phyloP scores from a whole-genome alignment of 2,888 invertebrate species.

The Mesoligia furuncula region DNA sequence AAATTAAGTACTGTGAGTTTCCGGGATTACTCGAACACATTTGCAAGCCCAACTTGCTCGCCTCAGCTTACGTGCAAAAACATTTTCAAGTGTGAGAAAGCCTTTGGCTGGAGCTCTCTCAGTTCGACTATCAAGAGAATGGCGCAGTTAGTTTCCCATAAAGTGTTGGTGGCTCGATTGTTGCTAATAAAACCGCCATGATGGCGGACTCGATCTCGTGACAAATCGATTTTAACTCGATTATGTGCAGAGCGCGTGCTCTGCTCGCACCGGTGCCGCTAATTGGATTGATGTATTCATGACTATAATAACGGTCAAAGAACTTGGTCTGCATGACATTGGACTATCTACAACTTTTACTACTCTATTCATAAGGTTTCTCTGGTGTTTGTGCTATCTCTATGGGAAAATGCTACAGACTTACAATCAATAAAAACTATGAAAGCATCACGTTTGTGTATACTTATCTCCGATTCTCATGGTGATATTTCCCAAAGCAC shows the following conservation, averaged over 20 bases:
- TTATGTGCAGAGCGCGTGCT: slow-evolving; percentile 69
- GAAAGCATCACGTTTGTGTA: background rate
- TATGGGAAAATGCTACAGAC: slow-evolving; percentile 13
- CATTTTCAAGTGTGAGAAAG: slow-evolving; percentile 35
- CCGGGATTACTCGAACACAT: slow-evolving; percentile 32
- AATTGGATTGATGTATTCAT: slow-evolving; percentile 68
- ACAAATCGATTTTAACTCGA: slow-evolving; percentile 81
- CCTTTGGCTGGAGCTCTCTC: slow-evolving; percentile 7
- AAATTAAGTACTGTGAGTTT: slow-evolving; percentile 22
- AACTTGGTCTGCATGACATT: slow-evolving; percentile 67
- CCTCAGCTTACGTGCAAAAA: background rate
- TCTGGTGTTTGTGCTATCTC: background rate
- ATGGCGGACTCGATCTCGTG: slow-evolving; percentile 70
- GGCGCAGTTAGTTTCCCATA: slow-evolving; percentile 37
- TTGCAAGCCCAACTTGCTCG: background rate
- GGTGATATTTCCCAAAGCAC: background rate
- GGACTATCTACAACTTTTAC: slow-evolving; percentile 57
- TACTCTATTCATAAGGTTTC: slow-evolving; percentile 59
- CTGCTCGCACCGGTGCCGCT: slow-evolving; percentile 57
- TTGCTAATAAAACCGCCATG: slow-evolving; percentile 45
- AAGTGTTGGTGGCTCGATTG: slow-evolving; percentile 38
- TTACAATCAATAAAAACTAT: slow-evolving; percentile 11
- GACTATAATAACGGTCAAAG: slow-evolving; percentile 65
- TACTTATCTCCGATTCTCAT: background rate
- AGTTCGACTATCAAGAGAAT: slow-evolving; percentile 34